These are phyloP conservation scores for Rousettus madagascariensis DNA, from an alignment of 2,797 vertebrate species.

Conservation along the genomic window DNA sequence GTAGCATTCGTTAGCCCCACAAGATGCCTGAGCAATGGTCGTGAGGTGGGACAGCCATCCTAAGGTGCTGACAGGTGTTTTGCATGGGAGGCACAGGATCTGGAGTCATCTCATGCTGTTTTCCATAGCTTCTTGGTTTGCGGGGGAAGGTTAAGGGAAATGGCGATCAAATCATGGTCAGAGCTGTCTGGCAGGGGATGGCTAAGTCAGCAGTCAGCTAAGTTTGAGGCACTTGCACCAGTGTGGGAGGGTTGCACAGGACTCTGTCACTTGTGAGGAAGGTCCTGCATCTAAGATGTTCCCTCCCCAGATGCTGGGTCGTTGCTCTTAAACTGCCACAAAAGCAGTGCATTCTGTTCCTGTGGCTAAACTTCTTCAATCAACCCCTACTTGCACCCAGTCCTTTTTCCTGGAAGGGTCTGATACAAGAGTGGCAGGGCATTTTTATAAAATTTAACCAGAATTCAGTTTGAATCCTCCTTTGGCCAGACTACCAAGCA, in stretches of 20 bases:
- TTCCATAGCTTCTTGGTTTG: neutral
- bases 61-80: neutral
- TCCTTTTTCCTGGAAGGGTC: neutral
- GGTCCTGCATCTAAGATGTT: neutral
- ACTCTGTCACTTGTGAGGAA: neutral
- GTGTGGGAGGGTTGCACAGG: accelerated
- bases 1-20: neutral
- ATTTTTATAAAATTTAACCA: neutral
- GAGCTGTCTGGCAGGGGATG: neutral
- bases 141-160: neutral
- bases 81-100: neutral
- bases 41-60: neutral
- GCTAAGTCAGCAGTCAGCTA: neutral
- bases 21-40: accelerated
- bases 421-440: neutral
- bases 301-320: neutral
- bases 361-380: neutral
- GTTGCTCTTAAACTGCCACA: accelerated
- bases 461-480: neutral
- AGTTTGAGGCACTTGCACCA: accelerated
- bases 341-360: neutral
- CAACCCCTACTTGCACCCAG: neutral
- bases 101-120: neutral
- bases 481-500: neutral
- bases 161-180: neutral